These are phyloP conservation scores for rat (Rattus norvegicus) DNA, from an alignment of 2,113 vertebrate genomes.

Conservation along the genomic window GRCr8 NC_086019.1:168274501-168275000, in stretches of 20 bases:
- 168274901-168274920: neutral
- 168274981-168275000: neutral
- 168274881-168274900: neutral
- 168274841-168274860: neutral
- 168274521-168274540: no score
- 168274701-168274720: neutral
- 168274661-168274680: neutral
- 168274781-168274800: neutral
- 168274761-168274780: neutral
- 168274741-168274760: neutral
- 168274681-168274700: neutral
- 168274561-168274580: no score
- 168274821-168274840: neutral
- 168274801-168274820: neutral
- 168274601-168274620: no score
- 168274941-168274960: neutral
- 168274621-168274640: no score
- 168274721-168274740: neutral
- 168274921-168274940: conserved; percentile 2
- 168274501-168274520: no score
- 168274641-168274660: no score
- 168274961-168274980: neutral
- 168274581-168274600: no score
- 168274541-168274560: no score
- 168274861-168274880: neutral